Percentiles rank a stretch among this genome's conserved stretches.
Conservation (phyloP, 2,113 vertebrate genomes). For the Parotia lawesii region DNA sequence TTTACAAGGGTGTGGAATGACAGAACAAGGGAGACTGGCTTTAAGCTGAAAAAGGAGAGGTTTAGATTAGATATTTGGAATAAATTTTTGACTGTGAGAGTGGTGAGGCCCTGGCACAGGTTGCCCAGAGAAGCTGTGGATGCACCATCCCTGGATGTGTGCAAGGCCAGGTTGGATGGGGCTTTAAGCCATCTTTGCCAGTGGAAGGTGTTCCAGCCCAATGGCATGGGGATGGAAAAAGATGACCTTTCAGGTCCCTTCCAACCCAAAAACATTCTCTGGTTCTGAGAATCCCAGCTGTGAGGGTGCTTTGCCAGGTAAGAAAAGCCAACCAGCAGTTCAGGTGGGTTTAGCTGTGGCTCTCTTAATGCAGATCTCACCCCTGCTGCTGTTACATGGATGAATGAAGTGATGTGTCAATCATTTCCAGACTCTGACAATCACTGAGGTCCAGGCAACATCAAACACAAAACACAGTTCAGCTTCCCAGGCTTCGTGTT, state of each 20-base stretch:
- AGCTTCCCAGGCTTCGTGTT: neutral
- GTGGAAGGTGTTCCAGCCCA: no score
- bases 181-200: neutral
- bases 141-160: neutral
- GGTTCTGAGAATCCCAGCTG: neutral
- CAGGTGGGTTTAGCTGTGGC: neutral
- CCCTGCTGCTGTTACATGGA: accelerated
- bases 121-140: neutral
- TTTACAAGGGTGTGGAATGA: neutral
- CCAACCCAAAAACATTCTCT: neutral
- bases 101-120: neutral
- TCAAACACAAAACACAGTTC: neutral
- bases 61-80: neutral
- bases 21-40: neutral
- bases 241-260: neutral
- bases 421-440: neutral
- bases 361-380: accelerated
- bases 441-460: neutral
- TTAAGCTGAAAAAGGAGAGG: neutral
- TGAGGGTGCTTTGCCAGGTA: neutral
- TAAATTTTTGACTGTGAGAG: neutral
- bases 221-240: accelerated
- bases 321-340: neutral
- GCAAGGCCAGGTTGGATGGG: neutral
- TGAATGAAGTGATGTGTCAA: accelerated